Evolutionary conservation across 2,888 invertebrate genomes (phyloP).

Genomic region (Dyspetes luteomarginatus): DNA sequence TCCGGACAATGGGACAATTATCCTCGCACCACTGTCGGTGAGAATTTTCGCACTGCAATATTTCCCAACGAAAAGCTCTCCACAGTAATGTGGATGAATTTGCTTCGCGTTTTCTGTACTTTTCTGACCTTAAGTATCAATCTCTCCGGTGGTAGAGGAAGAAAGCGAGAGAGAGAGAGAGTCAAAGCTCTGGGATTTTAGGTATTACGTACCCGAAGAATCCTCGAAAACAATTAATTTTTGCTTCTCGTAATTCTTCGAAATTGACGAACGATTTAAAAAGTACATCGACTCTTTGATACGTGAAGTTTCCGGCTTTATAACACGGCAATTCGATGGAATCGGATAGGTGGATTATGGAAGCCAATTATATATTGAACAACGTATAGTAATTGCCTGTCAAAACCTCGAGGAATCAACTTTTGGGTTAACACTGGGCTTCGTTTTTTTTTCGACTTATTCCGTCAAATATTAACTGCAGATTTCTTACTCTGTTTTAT

Average conservation of each 20-base stretch:
- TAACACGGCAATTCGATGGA: constrained; percentile 5
- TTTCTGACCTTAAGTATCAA: constrained; percentile 20
- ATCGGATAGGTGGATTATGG: constrained; percentile 18
- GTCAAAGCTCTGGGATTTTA: constrained; percentile 10
- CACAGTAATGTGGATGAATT: constrained; percentile 20
- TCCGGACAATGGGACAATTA: constrained; percentile 61
- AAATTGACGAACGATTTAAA: constrained; percentile 10
- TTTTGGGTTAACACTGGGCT: no score
- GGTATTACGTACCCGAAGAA: neutral
- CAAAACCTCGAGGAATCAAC: no score
- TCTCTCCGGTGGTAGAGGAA: neutral
- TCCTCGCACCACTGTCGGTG: constrained; percentile 21
- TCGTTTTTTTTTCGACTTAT: no score
- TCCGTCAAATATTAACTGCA: no score
- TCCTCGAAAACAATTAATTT: constrained; percentile 5
- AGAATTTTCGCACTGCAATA: constrained; percentile 43
- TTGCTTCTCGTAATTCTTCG: neutral
- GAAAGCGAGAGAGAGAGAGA: neutral
- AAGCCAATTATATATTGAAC: no score
- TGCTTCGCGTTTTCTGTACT: constrained; percentile 30
- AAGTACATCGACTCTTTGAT: constrained; percentile 13
- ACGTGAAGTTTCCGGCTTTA: constrained; percentile 42
- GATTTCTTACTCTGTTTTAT: no score
- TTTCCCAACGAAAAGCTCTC: constrained; percentile 12
- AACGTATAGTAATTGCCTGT: no score